Evolutionary conservation across 2,113 vertebrate species (phyloP).

Genomic region (Acrocephalus arundinaceus): DNA sequence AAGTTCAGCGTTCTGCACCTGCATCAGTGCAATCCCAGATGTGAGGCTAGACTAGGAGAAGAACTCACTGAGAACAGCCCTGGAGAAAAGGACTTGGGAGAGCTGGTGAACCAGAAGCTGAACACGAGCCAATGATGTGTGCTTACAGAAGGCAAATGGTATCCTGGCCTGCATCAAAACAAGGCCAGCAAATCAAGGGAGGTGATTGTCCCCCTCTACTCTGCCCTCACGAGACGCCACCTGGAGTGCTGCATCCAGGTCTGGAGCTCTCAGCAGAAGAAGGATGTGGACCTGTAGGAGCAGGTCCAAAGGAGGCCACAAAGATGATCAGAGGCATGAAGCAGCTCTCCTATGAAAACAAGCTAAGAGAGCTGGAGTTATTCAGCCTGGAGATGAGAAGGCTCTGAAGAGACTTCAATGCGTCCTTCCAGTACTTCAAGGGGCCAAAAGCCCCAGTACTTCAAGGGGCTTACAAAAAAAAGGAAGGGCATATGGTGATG

Average conservation of each 20-base stretch:
- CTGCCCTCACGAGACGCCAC: not conserved
- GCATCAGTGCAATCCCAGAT: not conserved
- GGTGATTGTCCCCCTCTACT: not conserved
- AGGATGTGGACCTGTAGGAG: not conserved
- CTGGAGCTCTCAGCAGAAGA: not conserved
- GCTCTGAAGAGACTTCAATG: not conserved
- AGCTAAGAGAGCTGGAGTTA: not conserved
- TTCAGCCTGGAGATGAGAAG: not conserved
- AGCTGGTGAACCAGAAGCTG: not conserved
- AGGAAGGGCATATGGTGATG: not conserved
- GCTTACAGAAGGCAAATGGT: rapidly evolving
- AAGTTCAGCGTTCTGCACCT: not conserved
- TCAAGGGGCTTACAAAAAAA: not conserved
- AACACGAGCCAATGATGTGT: not conserved
- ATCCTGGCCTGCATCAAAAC: not conserved
- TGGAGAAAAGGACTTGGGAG: not conserved
- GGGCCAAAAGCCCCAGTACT: not conserved
- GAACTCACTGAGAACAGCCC: not conserved
- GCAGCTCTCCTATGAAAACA: not conserved
- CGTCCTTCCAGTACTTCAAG: not conserved
- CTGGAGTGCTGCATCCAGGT: not conserved
- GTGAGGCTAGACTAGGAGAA: not conserved
- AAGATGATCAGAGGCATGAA: not conserved
- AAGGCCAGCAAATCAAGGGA: not conserved
- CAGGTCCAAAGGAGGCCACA: not conserved